Percentiles rank a stretch among this genome's conserved stretches.
Evolutionary conservation across 2,797 vertebrate species (phyloP).

Genomic region (Sebastes kiyomatsui): DNA sequence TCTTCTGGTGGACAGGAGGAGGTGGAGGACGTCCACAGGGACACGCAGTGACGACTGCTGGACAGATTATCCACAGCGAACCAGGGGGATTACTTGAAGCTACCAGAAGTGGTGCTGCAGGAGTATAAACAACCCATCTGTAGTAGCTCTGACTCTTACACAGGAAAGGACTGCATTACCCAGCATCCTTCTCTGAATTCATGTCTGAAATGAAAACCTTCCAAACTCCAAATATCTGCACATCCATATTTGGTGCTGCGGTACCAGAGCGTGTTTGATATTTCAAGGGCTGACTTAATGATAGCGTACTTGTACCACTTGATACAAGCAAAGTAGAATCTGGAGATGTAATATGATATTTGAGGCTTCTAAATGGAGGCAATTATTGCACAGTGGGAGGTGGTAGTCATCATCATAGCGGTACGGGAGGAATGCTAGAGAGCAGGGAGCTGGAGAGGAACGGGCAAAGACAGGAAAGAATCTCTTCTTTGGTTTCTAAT

Average conservation of each 20-base stretch:
- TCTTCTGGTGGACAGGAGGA: background rate
- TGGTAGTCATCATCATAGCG: constrained; percentile 27
- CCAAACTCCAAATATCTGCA: constrained; percentile 16
- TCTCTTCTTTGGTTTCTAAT: constrained; percentile 35
- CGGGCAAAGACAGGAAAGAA: constrained; percentile 47
- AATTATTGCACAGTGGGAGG: constrained; percentile 22
- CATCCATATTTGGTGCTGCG: constrained; percentile 57
- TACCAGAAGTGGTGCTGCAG: constrained; percentile 2
- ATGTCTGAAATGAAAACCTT: constrained; percentile 14
- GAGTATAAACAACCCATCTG: constrained; percentile 19
- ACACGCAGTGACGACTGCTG: constrained; percentile 3
- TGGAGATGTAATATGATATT: constrained; percentile 49
- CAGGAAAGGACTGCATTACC: background rate
- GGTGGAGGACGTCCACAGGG: constrained; percentile 9
- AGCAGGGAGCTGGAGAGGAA: constrained; percentile 26
- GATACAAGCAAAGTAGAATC: constrained; percentile 43
- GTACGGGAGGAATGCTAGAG: constrained; percentile 49
- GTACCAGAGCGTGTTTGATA: constrained; percentile 2
- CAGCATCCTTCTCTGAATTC: constrained; percentile 36
- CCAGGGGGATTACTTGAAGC: constrained; percentile 13
- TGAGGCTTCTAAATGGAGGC: constrained; percentile 49
- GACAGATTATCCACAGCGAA: constrained; percentile 19
- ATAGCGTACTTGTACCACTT: constrained; percentile 27
- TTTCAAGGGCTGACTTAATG: constrained; percentile 38
- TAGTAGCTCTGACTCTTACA: constrained; percentile 28